Base-by-base conservation (phyloP, 2,797 vertebrate genomes). In the Microhierax caerulescens region DNA sequence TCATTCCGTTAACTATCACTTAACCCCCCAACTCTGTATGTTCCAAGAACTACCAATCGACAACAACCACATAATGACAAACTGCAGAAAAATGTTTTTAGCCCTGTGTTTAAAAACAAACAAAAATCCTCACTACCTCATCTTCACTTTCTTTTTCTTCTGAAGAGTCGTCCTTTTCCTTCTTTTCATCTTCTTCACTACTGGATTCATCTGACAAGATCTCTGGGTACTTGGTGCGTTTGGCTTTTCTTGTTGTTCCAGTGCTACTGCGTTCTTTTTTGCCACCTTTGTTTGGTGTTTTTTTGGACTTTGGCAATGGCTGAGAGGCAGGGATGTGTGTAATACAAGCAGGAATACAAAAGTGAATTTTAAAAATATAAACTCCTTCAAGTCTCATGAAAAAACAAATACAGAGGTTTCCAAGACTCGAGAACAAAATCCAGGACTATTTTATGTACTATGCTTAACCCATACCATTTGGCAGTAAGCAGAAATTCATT, bases 161-260 rank as follows among this genome's bases (percentile, higher is more conserved):
- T 48, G 97, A 98, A 88, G 98, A 98, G 36, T 98, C 98, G 73
- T 98, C 98, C 69, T 98, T 98, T 69, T 97, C 98, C 94, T 98
- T 98, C 51, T 98, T 98, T 60, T 98, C 98, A 18, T 99, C 98
- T 81, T 99, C 98, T 68, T 99, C 99, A 61, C 99, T 99, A 96
- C 99, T 99, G 15, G 99, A 99, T 92, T 99, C 98, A 97, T 98
- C 99, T 83, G 99, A 99, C 88, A 99, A 98, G 70, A 99, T 99
- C 85, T 99, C 99, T 85, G 99, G 99, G 95, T 98, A 99, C 95
- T 99, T 99, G 87, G 98, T 98, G 65, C 80, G 97, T 88, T 98
- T 98, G 41, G 97, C 96, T 96, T 98, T 98, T 69, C 98, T 97
- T 80, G 98, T 80, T 51, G 95, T 95, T 96, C 98, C 98, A 23